Evolutionary conservation across 2,888 invertebrate species (phyloP).

Genomic region (Drosophila anomelani): DNA sequence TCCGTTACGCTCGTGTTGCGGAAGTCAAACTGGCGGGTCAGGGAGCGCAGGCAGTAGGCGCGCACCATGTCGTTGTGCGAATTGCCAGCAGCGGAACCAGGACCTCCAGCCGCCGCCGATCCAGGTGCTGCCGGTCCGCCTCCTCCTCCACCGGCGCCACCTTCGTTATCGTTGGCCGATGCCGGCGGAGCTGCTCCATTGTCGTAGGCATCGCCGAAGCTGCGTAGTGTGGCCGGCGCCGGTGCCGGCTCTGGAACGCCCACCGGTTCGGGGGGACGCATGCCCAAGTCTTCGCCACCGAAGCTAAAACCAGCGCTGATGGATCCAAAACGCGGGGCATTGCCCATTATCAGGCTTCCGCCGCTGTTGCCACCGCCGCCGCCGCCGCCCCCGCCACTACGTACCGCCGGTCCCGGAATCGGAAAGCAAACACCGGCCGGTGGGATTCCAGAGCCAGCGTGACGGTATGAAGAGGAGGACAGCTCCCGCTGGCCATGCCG

Average conservation of each 20-base stretch:
- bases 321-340: constrained; percentile 6
- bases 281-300: constrained; percentile 68
- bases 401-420: constrained; percentile 31
- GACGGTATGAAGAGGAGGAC: constrained; percentile 70
- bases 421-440: constrained; percentile 41
- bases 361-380: constrained; percentile 46
- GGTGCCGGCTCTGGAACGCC: constrained; percentile 81
- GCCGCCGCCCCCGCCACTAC: constrained; percentile 49
- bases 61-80: constrained; percentile 85
- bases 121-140: constrained; percentile 46
- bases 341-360: constrained; percentile 28
- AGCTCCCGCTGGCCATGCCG: constrained; percentile 82
- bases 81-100: constrained; percentile 30
- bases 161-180: constrained; percentile 34
- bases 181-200: constrained; percentile 12
- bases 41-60: constrained; percentile 89
- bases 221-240: constrained; percentile 57
- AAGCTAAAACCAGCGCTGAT: constrained; percentile 16
- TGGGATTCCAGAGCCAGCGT: constrained; percentile 45
- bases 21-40: constrained; percentile 89
- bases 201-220: constrained; percentile 51
- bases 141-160: constrained; percentile 1
- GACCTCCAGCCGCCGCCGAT: constrained; percentile 13
- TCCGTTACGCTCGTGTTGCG: constrained; percentile 91
- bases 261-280: constrained; percentile 85